Evolutionary conservation across 2,113 vertebrate genomes (phyloP).

Genomic region (Etheostoma cragini): DNA sequence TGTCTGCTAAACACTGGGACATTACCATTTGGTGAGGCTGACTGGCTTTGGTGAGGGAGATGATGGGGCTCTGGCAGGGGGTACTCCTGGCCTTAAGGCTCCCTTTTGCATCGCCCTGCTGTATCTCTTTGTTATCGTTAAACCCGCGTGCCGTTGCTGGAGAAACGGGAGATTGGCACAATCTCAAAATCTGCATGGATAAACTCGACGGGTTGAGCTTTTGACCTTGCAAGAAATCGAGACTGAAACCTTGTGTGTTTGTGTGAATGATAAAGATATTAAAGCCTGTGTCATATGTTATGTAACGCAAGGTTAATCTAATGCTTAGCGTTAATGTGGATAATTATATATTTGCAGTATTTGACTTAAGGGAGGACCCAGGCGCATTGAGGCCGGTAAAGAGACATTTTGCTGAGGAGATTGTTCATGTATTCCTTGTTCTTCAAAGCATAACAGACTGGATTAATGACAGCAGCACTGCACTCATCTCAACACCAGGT

Average conservation of each 20-base stretch:
- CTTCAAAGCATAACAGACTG: background rate
- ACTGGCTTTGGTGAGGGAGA: conserved; percentile 83
- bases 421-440: conserved; percentile 1
- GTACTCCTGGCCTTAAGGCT: conserved; percentile 77
- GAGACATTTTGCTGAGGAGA: background rate
- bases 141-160: conserved; percentile 55
- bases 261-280: too few relatives aligned
- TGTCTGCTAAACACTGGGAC: conserved; percentile 78
- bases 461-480: conserved; percentile 35
- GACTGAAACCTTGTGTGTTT: background rate
- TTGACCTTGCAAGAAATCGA: conserved; percentile 57
- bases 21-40: conserved; percentile 87
- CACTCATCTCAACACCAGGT: conserved; percentile 53
- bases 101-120: conserved; percentile 34
- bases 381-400: background rate
- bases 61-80: conserved; percentile 85
- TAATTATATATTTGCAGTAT: background rate
- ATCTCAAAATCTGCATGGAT: conserved; percentile 25
- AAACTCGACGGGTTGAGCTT: conserved; percentile 6
- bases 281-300: background rate
- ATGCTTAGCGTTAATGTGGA: background rate
- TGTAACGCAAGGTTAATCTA: background rate
- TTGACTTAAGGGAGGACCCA: background rate
- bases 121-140: conserved; percentile 71
- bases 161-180: conserved; percentile 33